Conservation (phyloP, 2,113 vertebrate genomes). For the Vidua macroura region DNA sequence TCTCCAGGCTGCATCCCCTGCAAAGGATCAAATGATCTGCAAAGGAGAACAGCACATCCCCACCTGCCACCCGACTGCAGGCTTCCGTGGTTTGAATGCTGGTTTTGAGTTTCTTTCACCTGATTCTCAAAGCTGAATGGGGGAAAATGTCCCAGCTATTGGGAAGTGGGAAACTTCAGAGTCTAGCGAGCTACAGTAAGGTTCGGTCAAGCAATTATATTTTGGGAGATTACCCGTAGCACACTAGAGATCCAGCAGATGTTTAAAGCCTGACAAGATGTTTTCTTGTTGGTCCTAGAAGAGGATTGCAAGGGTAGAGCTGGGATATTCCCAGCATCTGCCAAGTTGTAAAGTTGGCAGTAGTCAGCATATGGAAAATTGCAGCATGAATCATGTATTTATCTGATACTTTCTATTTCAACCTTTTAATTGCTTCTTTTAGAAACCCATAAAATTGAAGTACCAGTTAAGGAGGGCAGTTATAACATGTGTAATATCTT, state of each 20-base stretch:
- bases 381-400: background rate
- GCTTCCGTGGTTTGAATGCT: background rate
- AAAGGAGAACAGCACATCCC: background rate
- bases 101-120: background rate
- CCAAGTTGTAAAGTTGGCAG: background rate
- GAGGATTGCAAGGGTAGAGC: background rate
- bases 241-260: background rate
- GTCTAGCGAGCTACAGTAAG: background rate
- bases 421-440: slow-evolving; percentile 14
- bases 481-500: background rate
- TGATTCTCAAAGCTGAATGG: background rate
- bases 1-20: background rate
- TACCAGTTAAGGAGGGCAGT: background rate
- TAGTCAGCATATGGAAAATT: background rate
- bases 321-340: background rate
- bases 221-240: background rate
- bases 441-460: slow-evolving; percentile 8
- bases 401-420: background rate
- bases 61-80: background rate
- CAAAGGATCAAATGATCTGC: background rate
- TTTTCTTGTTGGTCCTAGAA: background rate
- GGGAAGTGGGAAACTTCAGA: background rate
- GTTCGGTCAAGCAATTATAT: background rate
- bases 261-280: background rate
- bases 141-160: background rate